These are phyloP conservation scores for Frankliniella intonsa DNA, from an alignment of 2,888 invertebrate species.

Conservation along the genomic window DNA sequence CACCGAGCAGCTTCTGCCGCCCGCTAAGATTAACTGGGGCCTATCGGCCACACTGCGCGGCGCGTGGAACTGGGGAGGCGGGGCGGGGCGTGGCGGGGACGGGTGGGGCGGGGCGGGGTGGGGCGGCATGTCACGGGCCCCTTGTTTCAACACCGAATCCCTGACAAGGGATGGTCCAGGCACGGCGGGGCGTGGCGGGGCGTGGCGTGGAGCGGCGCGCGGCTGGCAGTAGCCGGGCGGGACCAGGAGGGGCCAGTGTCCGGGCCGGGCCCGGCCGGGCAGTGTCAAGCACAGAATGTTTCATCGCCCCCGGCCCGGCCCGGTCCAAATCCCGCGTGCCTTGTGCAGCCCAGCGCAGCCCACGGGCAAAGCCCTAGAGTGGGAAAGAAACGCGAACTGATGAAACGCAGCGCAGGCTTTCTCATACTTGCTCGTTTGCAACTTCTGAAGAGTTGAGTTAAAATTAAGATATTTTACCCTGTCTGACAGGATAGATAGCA, in stretches of 20 bases:
- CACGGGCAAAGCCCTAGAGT: too few species aligned
- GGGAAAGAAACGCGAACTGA: too few species aligned
- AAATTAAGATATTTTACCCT: too few species aligned
- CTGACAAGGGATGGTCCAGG: neutral
- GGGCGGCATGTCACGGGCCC: conserved; percentile 7
- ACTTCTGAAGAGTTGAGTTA: too few species aligned
- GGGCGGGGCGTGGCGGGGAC: neutral
- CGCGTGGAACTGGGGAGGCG: neutral
- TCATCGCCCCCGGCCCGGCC: neutral
- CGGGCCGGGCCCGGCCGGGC: neutral
- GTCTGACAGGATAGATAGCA: too few species aligned
- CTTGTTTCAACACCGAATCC: conserved; percentile 25
- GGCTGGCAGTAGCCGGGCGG: neutral
- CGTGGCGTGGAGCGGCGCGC: neutral
- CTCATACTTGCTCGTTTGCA: too few species aligned
- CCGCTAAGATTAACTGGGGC: conserved; percentile 11
- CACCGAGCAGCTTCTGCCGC: neutral
- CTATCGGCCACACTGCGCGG: neutral
- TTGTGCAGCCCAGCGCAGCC: neutral
- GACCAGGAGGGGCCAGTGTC: neutral
- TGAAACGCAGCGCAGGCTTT: too few species aligned
- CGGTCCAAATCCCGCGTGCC: neutral
- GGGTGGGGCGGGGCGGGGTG: neutral
- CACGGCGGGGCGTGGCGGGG: neutral
- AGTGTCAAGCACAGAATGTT: conserved; percentile 7